Percentiles rank a stretch among this genome's conserved stretches.
Evolutionary conservation across 2,888 invertebrate species (phyloP).

Genomic region (Watsonalla binaria): DNA sequence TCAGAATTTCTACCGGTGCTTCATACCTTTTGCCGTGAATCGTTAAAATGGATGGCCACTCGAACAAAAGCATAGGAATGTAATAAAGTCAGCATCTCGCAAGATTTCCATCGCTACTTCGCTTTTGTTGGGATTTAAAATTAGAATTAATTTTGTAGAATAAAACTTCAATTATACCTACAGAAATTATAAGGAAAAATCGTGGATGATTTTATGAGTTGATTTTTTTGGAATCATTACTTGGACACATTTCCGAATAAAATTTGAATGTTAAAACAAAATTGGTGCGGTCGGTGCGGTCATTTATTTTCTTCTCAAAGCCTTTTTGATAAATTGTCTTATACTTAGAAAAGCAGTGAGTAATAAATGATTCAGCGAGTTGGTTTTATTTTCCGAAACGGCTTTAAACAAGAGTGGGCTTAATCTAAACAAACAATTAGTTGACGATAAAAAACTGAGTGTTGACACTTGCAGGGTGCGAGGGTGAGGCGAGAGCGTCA

Average conservation of each 20-base stretch:
- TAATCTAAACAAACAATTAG: slow-evolving; percentile 20
- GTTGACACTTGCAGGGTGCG: slow-evolving; percentile 11
- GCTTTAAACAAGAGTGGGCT: slow-evolving; percentile 13
- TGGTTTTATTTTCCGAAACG: slow-evolving; percentile 7
- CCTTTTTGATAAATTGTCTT: too few relatives aligned
- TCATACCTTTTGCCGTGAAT: background rate
- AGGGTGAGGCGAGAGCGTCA: slow-evolving; percentile 13
- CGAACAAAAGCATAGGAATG: slow-evolving; percentile 18
- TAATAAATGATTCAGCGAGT: background rate
- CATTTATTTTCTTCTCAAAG: too few relatives aligned
- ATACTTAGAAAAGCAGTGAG: too few relatives aligned
- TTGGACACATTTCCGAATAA: too few relatives aligned
- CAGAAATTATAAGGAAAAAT: background rate
- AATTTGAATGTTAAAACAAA: too few relatives aligned
- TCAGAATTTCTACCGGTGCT: background rate
- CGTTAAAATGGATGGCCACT: slow-evolving; percentile 8
- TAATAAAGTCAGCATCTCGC: slow-evolving; percentile 16
- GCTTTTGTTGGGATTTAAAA: slow-evolving; percentile 4
- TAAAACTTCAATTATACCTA: background rate
- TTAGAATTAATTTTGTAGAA: background rate
- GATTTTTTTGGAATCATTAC: too few relatives aligned
- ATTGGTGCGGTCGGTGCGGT: too few relatives aligned
- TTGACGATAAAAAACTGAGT: slow-evolving; percentile 14
- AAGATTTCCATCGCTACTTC: slow-evolving; percentile 8
- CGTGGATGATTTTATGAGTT: too few relatives aligned